Evolutionary conservation across 64 coral and sea anemone species (phyloP).

Genomic region (Platygyra sinensis): DNA sequence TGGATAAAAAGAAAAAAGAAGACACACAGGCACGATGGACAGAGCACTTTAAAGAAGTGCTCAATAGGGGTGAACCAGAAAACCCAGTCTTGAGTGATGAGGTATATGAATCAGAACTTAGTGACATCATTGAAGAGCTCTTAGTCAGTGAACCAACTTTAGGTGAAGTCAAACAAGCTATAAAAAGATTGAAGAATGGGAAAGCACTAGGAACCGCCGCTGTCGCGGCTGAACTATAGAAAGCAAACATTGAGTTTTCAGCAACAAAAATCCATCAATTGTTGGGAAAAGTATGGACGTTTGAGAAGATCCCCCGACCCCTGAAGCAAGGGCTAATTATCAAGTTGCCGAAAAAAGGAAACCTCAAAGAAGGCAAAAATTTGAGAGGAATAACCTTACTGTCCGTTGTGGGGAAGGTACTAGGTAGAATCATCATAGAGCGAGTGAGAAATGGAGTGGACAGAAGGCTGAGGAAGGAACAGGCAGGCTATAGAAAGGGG

Average conservation of each 20-base stretch:
- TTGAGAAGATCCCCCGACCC: background rate
- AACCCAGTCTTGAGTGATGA: background rate
- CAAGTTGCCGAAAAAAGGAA: constrained; percentile 33
- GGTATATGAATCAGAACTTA: too few species aligned
- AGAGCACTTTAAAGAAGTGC: too few species aligned
- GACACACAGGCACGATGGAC: constrained; percentile 39
- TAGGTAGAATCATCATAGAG: background rate
- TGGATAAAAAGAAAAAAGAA: constrained; percentile 30
- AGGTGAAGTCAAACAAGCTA: constrained; percentile 12
- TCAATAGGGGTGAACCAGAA: background rate
- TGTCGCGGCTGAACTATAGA: background rate
- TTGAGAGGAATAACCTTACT: constrained; percentile 42
- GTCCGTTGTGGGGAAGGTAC: constrained; percentile 38
- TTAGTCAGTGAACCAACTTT: background rate
- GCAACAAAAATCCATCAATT: background rate
- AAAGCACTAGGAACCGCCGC: background rate
- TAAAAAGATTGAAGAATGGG: constrained; percentile 7
- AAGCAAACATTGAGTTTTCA: background rate
- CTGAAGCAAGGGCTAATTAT: constrained; percentile 23
- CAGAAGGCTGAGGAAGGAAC: too few species aligned
- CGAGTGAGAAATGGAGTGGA: too few species aligned
- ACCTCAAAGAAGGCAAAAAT: constrained; percentile 48
- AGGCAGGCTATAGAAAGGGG: too few species aligned
- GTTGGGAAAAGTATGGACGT: constrained; percentile 1
- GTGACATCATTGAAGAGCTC: too few species aligned